Evolutionary conservation across 1,140 invertebrate genomes (phyloP), one percentile per base, ranked within the genome.

Genomic region (Drosophila ficusphila): DNA sequence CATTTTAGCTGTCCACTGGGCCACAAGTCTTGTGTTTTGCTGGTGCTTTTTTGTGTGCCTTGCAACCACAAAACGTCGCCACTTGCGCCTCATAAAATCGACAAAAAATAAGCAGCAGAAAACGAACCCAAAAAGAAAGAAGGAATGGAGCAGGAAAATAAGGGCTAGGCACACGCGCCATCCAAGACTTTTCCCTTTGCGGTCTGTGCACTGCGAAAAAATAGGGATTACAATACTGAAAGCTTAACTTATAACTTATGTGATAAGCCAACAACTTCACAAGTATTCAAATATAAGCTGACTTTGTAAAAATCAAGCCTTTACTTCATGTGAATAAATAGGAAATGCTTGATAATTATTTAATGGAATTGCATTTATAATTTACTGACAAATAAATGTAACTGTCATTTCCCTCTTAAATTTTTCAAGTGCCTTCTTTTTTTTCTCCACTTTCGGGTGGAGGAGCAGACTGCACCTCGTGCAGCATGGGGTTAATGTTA

Each of bases 31-130:
- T 21, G 44, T 54, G 23, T 18, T 53, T 56, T 56, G 19, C 12
- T 46, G 42, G 7, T 25, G 34, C 41, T 27, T 47, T 49, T 42
- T 21, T 64, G 78, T 79, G 75, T 88, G 78, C 85, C 83, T 89
- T 49, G 75, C 86, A 89, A 89, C 83, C 83, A 89, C 83, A 89
- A 89, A 89, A 89, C 85, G 83, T 89, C 82, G 78, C 83, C 83
- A 89, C 85, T 89, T 89, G 85, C 78, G 83, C 79, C 85, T 89
- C 85, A 86, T 89, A 88, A 88, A 89, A 86, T 77, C 57, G 46
- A 58, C 46, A 27, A 75, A 56, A 52, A 62, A 51, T 9, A 48
- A 48, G 36, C 27, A 34, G 19, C 14, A 47, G 36, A 38, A 51
- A 54, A 61, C n/a, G n/a, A 73, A 53, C 25, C 14, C 49, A 46